Conservation (phyloP, 2,113 vertebrate species). For the Meleagris gallopavo region DNA sequence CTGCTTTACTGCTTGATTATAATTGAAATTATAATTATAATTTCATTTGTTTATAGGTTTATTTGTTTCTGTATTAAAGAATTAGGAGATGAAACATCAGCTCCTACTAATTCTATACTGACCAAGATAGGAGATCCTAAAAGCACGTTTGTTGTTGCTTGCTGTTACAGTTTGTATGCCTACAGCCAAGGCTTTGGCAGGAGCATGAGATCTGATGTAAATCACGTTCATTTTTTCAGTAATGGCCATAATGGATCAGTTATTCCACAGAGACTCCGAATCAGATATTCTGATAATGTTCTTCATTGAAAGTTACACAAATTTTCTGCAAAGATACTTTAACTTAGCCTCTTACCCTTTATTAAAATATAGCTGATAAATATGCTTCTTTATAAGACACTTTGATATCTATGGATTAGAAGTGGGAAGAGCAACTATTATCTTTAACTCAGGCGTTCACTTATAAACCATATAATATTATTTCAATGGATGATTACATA, state of each 20-base stretch:
- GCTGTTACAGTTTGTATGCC: rapidly evolving
- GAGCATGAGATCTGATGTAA: background rate
- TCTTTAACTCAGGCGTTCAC: background rate
- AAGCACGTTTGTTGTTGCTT: background rate
- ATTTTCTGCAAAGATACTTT: background rate
- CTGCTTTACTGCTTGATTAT: background rate
- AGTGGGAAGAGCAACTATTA: background rate
- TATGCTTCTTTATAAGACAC: background rate
- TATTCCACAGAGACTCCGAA: background rate
- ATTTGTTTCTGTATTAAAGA: background rate
- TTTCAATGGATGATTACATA: background rate
- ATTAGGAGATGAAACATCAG: background rate
- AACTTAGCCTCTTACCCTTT: background rate
- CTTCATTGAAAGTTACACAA: background rate
- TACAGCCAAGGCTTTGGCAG: background rate
- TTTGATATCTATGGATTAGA: background rate
- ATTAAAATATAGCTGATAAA: background rate
- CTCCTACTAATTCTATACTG: background rate
- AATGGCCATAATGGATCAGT: background rate
- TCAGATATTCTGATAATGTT: background rate
- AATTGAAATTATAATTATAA: too few relatives aligned
- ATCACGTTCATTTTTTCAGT: background rate
- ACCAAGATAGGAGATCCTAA: background rate
- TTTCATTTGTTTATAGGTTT: background rate
- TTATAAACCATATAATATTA: background rate